phyloP scores from a whole-genome alignment of 1,140 invertebrate species.

The Thereuonema tuberculata region DNA sequence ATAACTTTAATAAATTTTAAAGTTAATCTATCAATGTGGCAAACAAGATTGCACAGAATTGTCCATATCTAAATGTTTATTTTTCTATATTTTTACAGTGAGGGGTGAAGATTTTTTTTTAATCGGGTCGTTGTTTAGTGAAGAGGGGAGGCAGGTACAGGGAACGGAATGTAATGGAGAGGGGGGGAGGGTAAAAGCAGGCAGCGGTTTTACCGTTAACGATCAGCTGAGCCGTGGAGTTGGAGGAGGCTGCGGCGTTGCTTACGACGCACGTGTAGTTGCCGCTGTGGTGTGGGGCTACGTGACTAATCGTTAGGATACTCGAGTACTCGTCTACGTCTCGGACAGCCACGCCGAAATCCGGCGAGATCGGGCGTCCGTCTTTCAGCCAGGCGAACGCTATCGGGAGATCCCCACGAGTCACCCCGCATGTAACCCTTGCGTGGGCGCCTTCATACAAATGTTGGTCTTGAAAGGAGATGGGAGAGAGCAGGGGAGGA shows the following conservation, averaged over 20 bases:
- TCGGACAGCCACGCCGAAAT: constrained; percentile 31
- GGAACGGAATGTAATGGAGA: constrained; percentile 24
- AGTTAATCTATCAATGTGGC: too few species aligned
- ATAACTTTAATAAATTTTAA: too few species aligned
- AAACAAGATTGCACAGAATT: too few species aligned
- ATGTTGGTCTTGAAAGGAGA: constrained; percentile 41
- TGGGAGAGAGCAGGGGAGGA: constrained; percentile 16
- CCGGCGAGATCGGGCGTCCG: constrained; percentile 38
- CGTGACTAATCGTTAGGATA: constrained; percentile 60
- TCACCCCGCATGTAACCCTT: constrained; percentile 23
- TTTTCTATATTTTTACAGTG: too few species aligned
- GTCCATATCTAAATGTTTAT: too few species aligned
- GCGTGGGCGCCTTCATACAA: constrained; percentile 44
- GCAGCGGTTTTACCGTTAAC: constrained; percentile 37
- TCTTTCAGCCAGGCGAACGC: constrained; percentile 38
- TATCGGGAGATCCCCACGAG: constrained; percentile 20
- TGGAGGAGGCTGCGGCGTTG: constrained; percentile 41
- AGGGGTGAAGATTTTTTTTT: too few species aligned
- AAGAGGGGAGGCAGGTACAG: too few species aligned
- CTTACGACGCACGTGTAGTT: constrained; percentile 55
- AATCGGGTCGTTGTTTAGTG: too few species aligned
- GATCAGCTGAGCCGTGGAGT: constrained; percentile 42
- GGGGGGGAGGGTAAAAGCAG: neutral
- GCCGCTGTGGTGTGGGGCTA: constrained; percentile 59
- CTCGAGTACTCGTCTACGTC: constrained; percentile 36